Percentiles rank a stretch among this genome's conserved stretches.
phyloP scores from a whole-genome alignment of 2,113 vertebrate species.

The Tachysurus fulvidraco region DNA sequence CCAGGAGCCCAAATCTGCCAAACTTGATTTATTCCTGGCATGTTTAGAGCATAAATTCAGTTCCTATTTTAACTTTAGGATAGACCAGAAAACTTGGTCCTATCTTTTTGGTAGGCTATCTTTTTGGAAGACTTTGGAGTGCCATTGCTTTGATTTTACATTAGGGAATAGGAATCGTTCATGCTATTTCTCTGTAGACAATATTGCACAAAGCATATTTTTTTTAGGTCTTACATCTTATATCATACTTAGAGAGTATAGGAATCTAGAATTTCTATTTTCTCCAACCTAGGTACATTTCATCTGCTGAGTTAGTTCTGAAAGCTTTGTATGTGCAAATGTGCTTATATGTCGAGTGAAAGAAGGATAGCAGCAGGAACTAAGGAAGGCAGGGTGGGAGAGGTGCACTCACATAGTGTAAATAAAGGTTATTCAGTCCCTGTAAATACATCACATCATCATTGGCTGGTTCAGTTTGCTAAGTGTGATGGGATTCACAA shows the following conservation, averaged over 20 bases:
- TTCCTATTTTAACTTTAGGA: conserved; percentile 66
- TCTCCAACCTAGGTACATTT: conserved; percentile 27
- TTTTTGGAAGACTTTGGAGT: not conserved
- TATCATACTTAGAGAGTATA: conserved; percentile 6
- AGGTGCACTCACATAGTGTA: conserved; percentile 41
- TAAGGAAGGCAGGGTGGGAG: not conserved
- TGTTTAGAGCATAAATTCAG: conserved; percentile 67
- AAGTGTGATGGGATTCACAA: conserved; percentile 24
- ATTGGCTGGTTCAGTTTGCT: conserved; percentile 26
- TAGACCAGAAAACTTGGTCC: not conserved
- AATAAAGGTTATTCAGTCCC: conserved; percentile 45
- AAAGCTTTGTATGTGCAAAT: conserved; percentile 36
- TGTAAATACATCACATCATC: conserved; percentile 35
- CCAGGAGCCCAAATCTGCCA: conserved; percentile 60
- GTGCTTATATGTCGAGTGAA: not conserved
- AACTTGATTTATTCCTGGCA: conserved; percentile 72
- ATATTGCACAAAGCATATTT: conserved; percentile 32
- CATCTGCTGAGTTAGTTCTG: conserved; percentile 29
- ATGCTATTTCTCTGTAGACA: not conserved
- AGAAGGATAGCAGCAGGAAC: conserved; percentile 17
- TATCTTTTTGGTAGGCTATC: not conserved
- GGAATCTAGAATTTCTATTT: conserved; percentile 27
- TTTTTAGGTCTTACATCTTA: conserved; percentile 21
- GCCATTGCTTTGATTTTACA: not conserved
- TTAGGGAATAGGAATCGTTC: not conserved